A percentile compares a stretch with the other conserved stretches of the same genome.
These are phyloP conservation scores for Bilobella aurantiaca DNA, from an alignment of 1,140 invertebrate species.

Conservation along the genomic window DNA sequence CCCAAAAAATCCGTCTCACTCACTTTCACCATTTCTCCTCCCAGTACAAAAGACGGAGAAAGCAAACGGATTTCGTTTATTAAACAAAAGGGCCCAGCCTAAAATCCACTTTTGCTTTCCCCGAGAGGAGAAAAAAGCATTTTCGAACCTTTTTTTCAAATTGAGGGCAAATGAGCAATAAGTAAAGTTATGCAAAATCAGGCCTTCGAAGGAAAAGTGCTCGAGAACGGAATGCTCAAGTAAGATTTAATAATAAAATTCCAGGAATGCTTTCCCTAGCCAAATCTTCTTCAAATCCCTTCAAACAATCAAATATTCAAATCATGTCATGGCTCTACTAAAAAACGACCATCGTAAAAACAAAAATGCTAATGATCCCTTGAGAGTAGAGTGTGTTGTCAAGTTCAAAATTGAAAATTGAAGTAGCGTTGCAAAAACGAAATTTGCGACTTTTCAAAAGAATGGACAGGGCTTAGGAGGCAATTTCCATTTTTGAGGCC, in stretches of 20 bases:
- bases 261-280: background rate
- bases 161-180: background rate
- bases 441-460: no score
- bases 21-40: background rate
- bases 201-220: background rate
- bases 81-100: background rate
- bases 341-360: no score
- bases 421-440: no score
- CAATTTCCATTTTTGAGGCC: no score
- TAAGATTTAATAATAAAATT: slow-evolving; percentile 9
- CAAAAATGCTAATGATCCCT: no score
- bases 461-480: no score
- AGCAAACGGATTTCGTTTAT: background rate
- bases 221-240: background rate
- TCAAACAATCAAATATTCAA: background rate
- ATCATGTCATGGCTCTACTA: background rate
- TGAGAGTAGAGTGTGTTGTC: no score
- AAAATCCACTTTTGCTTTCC: background rate
- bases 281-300: no score
- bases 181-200: background rate
- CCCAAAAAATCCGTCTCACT: background rate
- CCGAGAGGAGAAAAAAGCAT: no score
- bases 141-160: background rate
- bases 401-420: no score
- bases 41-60: background rate